Percentiles rank a stretch among this genome's conserved stretches.
phyloP scores from a whole-genome alignment of 1,140 invertebrate species.

The Orussus abietinus region DNA sequence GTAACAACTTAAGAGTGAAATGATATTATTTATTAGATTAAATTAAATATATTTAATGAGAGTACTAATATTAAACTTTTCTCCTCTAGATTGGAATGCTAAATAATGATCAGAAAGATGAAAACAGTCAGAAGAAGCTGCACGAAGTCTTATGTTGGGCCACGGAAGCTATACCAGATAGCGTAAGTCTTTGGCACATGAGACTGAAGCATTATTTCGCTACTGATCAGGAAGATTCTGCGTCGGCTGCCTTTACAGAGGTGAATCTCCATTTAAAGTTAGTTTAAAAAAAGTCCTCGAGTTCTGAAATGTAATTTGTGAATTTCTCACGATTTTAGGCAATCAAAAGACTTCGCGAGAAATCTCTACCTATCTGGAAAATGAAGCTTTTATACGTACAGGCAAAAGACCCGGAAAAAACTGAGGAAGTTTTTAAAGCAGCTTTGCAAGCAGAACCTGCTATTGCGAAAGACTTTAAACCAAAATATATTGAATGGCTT shows the following conservation, averaged over 20 bases:
- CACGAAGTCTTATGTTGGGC: conserved; percentile 46
- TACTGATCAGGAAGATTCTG: conserved; percentile 33
- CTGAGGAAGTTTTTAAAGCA: conserved; percentile 49
- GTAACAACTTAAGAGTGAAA: no score
- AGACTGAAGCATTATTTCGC: conserved; percentile 45
- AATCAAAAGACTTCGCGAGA: conserved; percentile 38
- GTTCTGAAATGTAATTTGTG: conserved; percentile 6
- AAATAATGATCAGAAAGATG: conserved; percentile 32
- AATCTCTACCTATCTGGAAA: conserved; percentile 51
- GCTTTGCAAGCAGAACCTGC: conserved; percentile 36
- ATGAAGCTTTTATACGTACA: conserved; percentile 48
- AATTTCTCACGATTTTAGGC: conserved; percentile 31
- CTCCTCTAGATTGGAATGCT: conserved; percentile 46
- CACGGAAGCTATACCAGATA: conserved; percentile 45
- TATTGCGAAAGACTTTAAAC: conserved; percentile 48
- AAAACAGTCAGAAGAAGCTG: conserved; percentile 31
- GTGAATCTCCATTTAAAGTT: no score
- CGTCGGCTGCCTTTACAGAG: conserved; percentile 35
- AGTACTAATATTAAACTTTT: no score
- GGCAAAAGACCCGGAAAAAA: conserved; percentile 41
- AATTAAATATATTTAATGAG: no score
- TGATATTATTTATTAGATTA: no score
- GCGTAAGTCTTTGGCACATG: conserved; percentile 51
- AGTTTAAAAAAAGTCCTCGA: no score
- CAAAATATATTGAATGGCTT: conserved; percentile 53